These are phyloP conservation scores for Hoplodrina blanda DNA, from an alignment of 2,888 invertebrate genomes.

Conservation along the genomic window DNA sequence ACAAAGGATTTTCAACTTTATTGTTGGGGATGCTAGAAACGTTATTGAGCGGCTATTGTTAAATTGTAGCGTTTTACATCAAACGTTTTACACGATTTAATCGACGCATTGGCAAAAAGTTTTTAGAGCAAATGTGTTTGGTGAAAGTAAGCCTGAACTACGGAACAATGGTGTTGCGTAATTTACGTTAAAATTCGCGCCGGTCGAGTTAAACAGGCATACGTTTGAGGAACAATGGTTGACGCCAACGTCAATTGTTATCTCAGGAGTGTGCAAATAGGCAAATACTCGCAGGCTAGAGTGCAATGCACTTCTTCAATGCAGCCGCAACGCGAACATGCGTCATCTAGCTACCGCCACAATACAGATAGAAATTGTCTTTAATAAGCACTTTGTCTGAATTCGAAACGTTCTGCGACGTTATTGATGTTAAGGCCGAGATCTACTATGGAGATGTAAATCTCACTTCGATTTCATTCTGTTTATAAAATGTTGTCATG, in stretches of 20 bases:
- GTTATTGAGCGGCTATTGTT: conserved; percentile 4
- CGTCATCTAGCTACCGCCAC: conserved; percentile 71
- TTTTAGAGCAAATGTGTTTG: conserved; percentile 63
- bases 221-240: conserved; percentile 60
- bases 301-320: conserved; percentile 79
- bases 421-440: conserved; percentile 36
- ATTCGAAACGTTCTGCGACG: conserved; percentile 32
- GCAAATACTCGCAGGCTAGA: conserved; percentile 74
- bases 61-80: conserved; percentile 40
- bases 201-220: conserved; percentile 35
- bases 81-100: conserved; percentile 61
- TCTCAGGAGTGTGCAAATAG: conserved; percentile 76
- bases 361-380: conserved; percentile 62
- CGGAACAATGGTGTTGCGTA: conserved; percentile 55
- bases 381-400: conserved; percentile 53
- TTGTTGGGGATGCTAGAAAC: conserved; percentile 1
- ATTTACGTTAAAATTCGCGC: conserved; percentile 48
- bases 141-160: conserved; percentile 63
- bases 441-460: conserved; percentile 47
- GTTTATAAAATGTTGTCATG: conserved; percentile 56
- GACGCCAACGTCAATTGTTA: conserved; percentile 72
- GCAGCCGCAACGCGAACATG: conserved; percentile 66
- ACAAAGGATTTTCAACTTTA: conserved; percentile 51
- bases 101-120: conserved; percentile 56
- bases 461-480: conserved; percentile 54